A percentile compares a stretch with the other conserved stretches of the same genome.
Evolutionary conservation across 2,113 vertebrate species (phyloP).

Genomic region (Apteryx owenii): DNA sequence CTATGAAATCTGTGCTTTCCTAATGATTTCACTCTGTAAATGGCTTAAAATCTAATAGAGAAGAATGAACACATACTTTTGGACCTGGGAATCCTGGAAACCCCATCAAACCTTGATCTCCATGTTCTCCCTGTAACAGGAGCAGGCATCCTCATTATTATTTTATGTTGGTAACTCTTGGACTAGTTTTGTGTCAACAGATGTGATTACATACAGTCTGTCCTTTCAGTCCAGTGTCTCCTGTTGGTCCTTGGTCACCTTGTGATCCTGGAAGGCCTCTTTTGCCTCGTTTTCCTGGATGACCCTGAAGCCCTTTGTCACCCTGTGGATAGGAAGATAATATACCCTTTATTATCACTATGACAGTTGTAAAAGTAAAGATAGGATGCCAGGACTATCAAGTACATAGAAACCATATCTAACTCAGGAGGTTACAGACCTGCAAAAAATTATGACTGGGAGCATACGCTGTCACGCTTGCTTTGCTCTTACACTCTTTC

Average conservation of each 20-base stretch:
- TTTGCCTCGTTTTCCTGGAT: slow-evolving; percentile 83
- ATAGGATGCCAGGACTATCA: background rate
- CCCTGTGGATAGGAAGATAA: slow-evolving; percentile 79
- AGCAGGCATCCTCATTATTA: slow-evolving; percentile 32
- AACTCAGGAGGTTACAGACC: background rate
- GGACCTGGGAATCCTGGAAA: slow-evolving; percentile 95
- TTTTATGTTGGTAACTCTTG: background rate
- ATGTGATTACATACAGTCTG: slow-evolving; percentile 80
- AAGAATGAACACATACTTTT: slow-evolving; percentile 80
- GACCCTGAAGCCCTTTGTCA: slow-evolving; percentile 86
- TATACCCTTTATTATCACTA: background rate
- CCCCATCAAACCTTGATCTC: slow-evolving; percentile 87
- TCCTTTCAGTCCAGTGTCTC: slow-evolving; percentile 88
- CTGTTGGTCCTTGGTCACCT: slow-evolving; percentile 90
- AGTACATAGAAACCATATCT: background rate
- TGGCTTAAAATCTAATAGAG: background rate
- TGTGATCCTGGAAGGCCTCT: slow-evolving; percentile 84
- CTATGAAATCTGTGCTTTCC: background rate
- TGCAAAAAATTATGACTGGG: background rate
- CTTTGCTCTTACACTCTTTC: background rate
- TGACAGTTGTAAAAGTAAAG: background rate
- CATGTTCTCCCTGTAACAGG: slow-evolving; percentile 88
- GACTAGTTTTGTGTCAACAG: background rate
- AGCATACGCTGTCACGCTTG: background rate
- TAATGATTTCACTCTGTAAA: slow-evolving; percentile 4